Evolutionary conservation across 2,888 invertebrate genomes (phyloP).

Genomic region (Tigriopus californicus): DNA sequence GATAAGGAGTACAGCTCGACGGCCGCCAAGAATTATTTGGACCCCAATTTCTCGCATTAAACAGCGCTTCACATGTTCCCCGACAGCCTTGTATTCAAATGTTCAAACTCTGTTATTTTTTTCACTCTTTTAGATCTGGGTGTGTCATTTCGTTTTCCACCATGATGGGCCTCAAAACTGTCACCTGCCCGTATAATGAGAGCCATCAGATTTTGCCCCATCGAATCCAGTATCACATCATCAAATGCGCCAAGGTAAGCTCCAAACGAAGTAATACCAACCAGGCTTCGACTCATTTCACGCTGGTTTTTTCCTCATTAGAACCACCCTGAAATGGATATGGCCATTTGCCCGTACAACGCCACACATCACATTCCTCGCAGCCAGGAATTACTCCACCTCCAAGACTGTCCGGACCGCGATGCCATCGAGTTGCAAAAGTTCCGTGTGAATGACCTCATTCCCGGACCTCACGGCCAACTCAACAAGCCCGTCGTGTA

Average conservation of each 20-base stretch:
- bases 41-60: conserved; percentile 22
- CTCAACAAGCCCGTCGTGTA: neutral
- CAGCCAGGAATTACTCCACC: neutral
- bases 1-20: conserved; percentile 13
- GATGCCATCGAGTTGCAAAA: neutral
- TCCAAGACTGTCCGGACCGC: neutral
- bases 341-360: conserved; percentile 2
- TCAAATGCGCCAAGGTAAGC: conserved; percentile 8
- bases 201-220: neutral
- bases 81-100: neutral
- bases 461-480: neutral
- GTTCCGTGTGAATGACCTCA: neutral
- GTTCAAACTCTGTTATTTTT: neutral
- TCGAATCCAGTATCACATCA: conserved; percentile 11
- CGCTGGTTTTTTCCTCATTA: neutral
- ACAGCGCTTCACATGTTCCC: neutral
- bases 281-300: neutral
- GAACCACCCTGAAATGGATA: neutral
- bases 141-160: neutral
- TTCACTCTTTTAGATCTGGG: neutral
- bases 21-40: conserved; percentile 1
- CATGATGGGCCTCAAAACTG: neutral
- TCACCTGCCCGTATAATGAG: conserved; percentile 4
- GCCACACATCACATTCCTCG: conserved; percentile 4
- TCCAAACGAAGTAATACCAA: neutral